Conservation (phyloP, 2,113 vertebrate genomes). For the Pseudopipra pipra region DNA sequence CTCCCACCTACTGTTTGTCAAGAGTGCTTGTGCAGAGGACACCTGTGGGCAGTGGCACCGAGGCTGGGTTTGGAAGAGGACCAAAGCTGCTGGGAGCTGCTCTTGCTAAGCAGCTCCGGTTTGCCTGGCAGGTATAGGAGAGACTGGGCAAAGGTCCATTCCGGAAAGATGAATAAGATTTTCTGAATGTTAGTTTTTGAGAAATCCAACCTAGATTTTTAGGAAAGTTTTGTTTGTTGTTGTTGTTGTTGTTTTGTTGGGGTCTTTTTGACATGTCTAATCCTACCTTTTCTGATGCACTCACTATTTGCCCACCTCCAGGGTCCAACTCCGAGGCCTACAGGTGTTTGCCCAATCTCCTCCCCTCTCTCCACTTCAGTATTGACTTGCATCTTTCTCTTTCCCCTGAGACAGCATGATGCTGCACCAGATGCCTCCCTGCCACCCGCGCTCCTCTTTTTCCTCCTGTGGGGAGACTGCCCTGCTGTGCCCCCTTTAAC, state of each 20-base stretch:
- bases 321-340: neutral
- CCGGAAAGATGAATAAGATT: neutral
- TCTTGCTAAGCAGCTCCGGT: fast-evolving
- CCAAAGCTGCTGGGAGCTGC: fast-evolving
- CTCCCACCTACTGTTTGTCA: too few relatives aligned
- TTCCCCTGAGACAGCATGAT: too few relatives aligned
- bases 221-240: neutral
- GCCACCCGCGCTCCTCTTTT: fast-evolving
- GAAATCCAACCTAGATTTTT: neutral
- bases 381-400: fast-evolving
- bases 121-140: fast-evolving
- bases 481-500: fast-evolving
- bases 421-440: too few relatives aligned
- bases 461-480: fast-evolving
- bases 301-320: too few relatives aligned
- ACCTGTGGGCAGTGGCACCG: fast-evolving
- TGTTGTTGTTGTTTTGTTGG: neutral
- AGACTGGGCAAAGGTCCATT: fast-evolving
- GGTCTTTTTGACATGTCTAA: neutral
- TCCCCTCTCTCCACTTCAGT: too few relatives aligned
- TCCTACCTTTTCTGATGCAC: neutral
- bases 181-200: neutral
- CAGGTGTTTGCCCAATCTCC: fast-evolving
- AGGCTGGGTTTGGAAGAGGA: fast-evolving
- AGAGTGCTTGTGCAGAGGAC: neutral